These are phyloP conservation scores for Ypsolopha sequella DNA, from an alignment of 2,888 invertebrate species.

Conservation along the genomic window DNA sequence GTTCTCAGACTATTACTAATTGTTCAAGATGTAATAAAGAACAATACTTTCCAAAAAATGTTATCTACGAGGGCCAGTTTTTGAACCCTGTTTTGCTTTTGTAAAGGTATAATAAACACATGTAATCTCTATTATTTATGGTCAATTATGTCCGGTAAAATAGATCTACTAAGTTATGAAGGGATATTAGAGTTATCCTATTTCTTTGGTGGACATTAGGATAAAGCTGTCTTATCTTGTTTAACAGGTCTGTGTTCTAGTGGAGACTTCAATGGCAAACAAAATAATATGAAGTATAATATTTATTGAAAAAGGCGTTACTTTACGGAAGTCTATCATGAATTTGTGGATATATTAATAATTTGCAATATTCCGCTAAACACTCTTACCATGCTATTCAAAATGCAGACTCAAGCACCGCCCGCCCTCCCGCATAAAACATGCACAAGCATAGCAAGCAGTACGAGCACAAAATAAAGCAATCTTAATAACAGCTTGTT, in stretches of 20 bases:
- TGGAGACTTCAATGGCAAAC: not conserved
- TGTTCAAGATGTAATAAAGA: not conserved
- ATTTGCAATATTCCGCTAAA: no score
- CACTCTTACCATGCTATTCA: no score
- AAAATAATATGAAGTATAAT: not conserved
- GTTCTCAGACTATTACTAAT: conserved; percentile 18
- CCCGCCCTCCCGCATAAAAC: no score
- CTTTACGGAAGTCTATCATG: no score
- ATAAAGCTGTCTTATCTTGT: conserved; percentile 39
- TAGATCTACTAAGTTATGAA: conserved; percentile 37
- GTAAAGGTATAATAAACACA: conserved; percentile 45
- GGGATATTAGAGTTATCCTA: conserved; percentile 37
- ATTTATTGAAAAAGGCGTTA: no score
- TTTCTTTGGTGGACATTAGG: conserved; percentile 30
- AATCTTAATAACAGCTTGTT: no score
- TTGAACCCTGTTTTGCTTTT: conserved; percentile 23
- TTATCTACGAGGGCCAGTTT: not conserved
- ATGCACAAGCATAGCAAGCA: no score
- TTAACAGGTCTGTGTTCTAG: not conserved
- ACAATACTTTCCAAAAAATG: not conserved
- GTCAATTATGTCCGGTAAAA: conserved; percentile 59
- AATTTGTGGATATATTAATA: no score
- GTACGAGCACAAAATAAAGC: no score
- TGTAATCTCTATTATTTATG: conserved; percentile 63
- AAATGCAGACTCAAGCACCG: no score